phyloP scores from a whole-genome alignment of 2,888 invertebrate species.

The Chouioia cunea region DNA sequence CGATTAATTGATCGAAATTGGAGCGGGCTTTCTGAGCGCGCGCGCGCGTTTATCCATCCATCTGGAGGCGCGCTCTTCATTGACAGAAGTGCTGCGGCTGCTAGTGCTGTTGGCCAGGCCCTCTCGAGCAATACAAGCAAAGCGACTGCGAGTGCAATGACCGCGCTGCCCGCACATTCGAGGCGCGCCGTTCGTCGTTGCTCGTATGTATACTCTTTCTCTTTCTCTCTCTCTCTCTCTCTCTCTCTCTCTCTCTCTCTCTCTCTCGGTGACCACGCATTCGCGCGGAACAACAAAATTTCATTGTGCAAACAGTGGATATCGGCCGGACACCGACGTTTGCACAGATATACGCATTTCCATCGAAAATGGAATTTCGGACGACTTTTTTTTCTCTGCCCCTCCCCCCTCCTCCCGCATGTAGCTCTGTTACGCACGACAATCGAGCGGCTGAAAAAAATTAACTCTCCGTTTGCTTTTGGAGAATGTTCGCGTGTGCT shows the following conservation, averaged over 20 bases:
- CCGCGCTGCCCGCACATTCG: constrained; percentile 21
- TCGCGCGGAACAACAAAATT: constrained; percentile 60
- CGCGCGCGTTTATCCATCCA: too few relatives aligned
- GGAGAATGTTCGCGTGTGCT: too few relatives aligned
- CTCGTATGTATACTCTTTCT: not conserved
- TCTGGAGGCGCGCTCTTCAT: too few relatives aligned
- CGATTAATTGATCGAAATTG: constrained; percentile 67
- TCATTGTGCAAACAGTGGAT: constrained; percentile 53
- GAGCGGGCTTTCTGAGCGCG: constrained; percentile 20
- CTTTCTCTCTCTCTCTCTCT: not conserved
- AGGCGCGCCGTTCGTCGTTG: constrained; percentile 16
- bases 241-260: too few relatives aligned
- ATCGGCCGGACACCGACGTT: constrained; percentile 15
- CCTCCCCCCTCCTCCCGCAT: not conserved
- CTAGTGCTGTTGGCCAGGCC: too few relatives aligned
- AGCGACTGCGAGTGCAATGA: constrained; percentile 20
- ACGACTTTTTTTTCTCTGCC: not conserved
- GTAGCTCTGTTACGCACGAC: not conserved
- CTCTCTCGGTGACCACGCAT: constrained; percentile 50
- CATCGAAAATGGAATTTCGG: not conserved
- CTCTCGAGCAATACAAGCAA: too few relatives aligned
- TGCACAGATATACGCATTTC: constrained; percentile 17
- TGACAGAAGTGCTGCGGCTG: too few relatives aligned
- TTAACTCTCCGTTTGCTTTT: too few relatives aligned
- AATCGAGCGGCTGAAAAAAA: too few relatives aligned